Conservation (phyloP, 2,113 vertebrate genomes). For the Chionomys nivalis region DNA sequence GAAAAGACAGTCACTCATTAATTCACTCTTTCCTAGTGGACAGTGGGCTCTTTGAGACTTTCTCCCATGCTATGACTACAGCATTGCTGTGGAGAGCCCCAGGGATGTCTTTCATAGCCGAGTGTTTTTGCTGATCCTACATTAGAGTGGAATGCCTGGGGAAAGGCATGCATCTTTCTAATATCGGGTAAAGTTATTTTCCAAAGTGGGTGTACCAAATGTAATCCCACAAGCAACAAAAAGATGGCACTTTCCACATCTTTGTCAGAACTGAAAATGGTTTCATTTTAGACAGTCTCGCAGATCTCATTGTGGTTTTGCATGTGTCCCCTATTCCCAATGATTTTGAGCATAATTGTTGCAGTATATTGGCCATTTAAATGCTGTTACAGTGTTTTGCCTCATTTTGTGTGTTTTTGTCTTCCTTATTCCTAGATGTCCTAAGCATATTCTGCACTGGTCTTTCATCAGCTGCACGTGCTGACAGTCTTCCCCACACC, state of each 20-base stretch:
- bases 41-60: background rate
- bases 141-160: background rate
- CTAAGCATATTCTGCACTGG: background rate
- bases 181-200: background rate
- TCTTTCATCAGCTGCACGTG: background rate
- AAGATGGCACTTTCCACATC: background rate
- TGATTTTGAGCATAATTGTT: background rate
- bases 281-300: background rate
- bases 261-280: background rate
- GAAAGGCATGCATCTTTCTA: background rate
- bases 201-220: background rate
- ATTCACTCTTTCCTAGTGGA: background rate
- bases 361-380: conserved; percentile 5
- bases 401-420: background rate
- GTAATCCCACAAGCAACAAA: background rate
- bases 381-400: background rate
- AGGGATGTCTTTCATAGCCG: accelerated
- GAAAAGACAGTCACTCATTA: background rate
- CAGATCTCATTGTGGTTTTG: background rate
- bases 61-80: background rate
- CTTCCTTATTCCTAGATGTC: background rate
- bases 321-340: background rate
- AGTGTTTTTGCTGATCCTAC: background rate
- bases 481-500: background rate
- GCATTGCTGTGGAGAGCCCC: background rate